A percentile compares a stretch with the other conserved stretches of the same genome.
Evolutionary conservation across 2,113 vertebrate genomes (phyloP).

Genomic region (Nycticorax nycticorax): DNA sequence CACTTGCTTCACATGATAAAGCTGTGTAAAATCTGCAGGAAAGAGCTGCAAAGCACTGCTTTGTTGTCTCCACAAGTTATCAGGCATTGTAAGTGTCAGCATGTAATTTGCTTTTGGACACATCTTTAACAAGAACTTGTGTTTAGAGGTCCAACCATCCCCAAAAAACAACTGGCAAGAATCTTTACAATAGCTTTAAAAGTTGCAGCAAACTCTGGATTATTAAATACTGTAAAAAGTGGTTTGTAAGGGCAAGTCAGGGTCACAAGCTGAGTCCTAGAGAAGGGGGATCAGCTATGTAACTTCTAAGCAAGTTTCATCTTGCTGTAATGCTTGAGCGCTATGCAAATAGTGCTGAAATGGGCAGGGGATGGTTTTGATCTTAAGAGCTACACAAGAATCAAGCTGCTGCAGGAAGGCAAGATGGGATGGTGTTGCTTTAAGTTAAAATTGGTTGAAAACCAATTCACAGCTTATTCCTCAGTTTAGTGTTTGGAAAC

Average conservation of each 20-base stretch:
- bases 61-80: not conserved
- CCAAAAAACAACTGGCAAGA: accelerated
- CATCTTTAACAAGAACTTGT: not conserved
- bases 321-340: not conserved
- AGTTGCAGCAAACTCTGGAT: not conserved
- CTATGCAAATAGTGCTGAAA: not conserved
- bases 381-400: not conserved
- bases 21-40: not conserved
- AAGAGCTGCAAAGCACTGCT: not conserved
- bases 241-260: not conserved
- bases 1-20: accelerated
- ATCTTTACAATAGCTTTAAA: not conserved
- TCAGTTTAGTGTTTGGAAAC: not conserved
- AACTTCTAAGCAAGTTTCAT: not conserved
- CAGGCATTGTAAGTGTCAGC: not conserved
- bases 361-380: not conserved
- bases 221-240: not conserved
- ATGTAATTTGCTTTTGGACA: not conserved
- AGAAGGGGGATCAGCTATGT: not conserved
- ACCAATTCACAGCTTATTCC: not conserved
- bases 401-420: not conserved
- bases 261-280: not conserved
- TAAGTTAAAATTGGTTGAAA: not conserved
- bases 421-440: not conserved
- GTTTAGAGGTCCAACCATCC: not conserved